phyloP scores from a whole-genome alignment of 2,888 invertebrate genomes.

The Allygus modestus region DNA sequence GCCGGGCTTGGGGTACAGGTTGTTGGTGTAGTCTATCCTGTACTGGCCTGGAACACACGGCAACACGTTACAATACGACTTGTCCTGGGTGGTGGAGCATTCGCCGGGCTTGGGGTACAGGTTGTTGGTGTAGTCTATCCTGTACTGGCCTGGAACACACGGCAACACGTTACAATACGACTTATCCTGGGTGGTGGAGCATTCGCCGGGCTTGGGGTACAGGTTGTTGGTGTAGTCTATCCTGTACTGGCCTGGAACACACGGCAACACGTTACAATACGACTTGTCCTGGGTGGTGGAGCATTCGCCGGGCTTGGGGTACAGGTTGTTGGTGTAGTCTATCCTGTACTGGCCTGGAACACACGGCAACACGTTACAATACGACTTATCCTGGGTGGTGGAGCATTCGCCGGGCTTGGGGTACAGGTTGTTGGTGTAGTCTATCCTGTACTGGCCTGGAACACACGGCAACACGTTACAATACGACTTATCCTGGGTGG shows the following conservation, averaged over 20 bases:
- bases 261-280: conserved; percentile 57
- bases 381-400: conserved; percentile 74
- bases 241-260: conserved; percentile 75
- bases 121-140: conserved; percentile 74
- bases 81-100: conserved; percentile 74
- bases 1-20: conserved; percentile 73
- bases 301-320: conserved; percentile 75
- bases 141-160: conserved; percentile 74
- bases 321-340: conserved; percentile 73
- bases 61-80: conserved; percentile 71
- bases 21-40: conserved; percentile 74
- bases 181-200: conserved; percentile 74
- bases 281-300: conserved; percentile 75
- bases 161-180: conserved; percentile 67
- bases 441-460: conserved; percentile 75
- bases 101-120: conserved; percentile 74
- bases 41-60: conserved; percentile 74
- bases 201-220: conserved; percentile 74
- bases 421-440: conserved; percentile 73
- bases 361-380: conserved; percentile 59
- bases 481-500: conserved; percentile 74
- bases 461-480: no score
- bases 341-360: conserved; percentile 75
- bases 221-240: conserved; percentile 73
- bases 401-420: conserved; percentile 75